These are phyloP conservation scores for Pipa parva DNA, from an alignment of 2,113 vertebrate genomes.

Conservation along the genomic window DNA sequence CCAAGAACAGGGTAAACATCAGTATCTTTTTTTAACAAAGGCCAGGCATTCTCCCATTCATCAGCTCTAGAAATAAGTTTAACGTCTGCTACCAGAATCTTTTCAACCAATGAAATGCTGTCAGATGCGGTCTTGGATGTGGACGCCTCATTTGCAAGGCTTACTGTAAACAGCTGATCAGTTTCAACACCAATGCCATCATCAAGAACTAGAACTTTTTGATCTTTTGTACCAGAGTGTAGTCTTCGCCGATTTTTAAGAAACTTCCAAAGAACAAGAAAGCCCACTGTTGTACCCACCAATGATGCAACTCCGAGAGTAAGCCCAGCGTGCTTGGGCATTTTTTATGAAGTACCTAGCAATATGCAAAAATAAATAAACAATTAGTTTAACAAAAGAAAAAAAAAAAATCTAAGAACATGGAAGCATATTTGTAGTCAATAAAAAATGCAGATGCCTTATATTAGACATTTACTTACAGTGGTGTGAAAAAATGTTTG, in stretches of 20 bases:
- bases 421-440: no score
- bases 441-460: no score
- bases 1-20: constrained; percentile 80
- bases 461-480: no score
- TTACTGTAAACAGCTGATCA: constrained; percentile 40
- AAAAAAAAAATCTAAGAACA: no score
- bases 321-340: constrained; percentile 73
- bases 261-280: constrained; percentile 78
- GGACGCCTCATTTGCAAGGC: constrained; percentile 26
- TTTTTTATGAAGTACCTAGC: constrained; percentile 48
- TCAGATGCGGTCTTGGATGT: constrained; percentile 43
- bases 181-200: neutral
- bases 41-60: constrained; percentile 79
- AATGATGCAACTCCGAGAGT: constrained; percentile 72
- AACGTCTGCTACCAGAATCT: constrained; percentile 65
- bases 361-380: neutral
- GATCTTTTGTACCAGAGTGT: neutral
- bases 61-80: constrained; percentile 72
- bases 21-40: constrained; percentile 72
- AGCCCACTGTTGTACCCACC: constrained; percentile 74
- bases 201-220: neutral
- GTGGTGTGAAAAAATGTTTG: no score
- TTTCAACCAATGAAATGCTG: constrained; percentile 55
- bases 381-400: no score
- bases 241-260: constrained; percentile 55